Conservation (phyloP, 2,888 invertebrate species). For the Quadroppia sp. region DNA sequence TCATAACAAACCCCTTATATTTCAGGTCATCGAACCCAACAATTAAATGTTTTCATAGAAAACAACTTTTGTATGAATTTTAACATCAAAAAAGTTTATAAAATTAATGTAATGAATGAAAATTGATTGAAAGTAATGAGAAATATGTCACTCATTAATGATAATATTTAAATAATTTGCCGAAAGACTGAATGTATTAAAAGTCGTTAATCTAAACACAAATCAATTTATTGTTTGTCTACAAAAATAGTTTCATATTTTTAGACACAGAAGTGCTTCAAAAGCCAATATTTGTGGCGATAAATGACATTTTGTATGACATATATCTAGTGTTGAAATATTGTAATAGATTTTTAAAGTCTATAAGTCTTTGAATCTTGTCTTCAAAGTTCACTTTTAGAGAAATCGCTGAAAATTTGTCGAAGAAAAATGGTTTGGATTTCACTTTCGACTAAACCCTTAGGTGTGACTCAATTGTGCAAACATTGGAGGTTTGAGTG, state of each 20-base stretch:
- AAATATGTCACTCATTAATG: too few relatives aligned
- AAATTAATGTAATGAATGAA: too few relatives aligned
- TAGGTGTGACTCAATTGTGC: slow-evolving; percentile 7
- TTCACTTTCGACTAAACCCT: neutral
- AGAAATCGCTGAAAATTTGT: neutral
- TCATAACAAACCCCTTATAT: neutral
- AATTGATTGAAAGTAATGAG: too few relatives aligned
- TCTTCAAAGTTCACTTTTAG: neutral
- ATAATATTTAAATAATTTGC: neutral
- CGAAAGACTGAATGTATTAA: neutral
- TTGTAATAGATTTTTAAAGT: neutral
- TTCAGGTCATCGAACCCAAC: too few relatives aligned
- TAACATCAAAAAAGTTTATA: too few relatives aligned
- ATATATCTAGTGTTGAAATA: neutral
- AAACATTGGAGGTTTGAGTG: neutral
- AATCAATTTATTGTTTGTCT: neutral
- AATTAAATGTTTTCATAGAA: too few relatives aligned
- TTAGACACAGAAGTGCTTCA: neutral
- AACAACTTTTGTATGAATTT: too few relatives aligned
- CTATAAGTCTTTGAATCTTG: neutral
- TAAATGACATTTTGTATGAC: slow-evolving; percentile 4
- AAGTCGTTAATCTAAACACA: neutral
- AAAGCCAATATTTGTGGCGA: neutral
- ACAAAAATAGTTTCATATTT: neutral
- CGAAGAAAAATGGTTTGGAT: neutral